Percentiles rank a stretch among this genome's conserved stretches.
These are phyloP conservation scores for Syrista parreyssii DNA, from an alignment of 2,888 invertebrate species.

Conservation along the genomic window DNA sequence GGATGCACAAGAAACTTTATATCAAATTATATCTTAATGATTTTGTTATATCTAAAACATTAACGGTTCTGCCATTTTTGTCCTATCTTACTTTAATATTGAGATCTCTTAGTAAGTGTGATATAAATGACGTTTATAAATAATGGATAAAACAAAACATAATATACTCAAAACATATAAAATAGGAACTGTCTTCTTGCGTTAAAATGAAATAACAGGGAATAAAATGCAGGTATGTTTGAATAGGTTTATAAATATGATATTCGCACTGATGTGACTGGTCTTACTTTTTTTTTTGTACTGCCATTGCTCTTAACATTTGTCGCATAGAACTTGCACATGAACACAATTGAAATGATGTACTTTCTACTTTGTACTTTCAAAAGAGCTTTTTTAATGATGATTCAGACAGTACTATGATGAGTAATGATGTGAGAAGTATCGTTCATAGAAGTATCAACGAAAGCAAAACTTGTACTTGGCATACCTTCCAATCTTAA, in stretches of 20 bases:
- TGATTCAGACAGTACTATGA: not conserved
- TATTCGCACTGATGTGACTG: not conserved
- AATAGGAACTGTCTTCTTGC: not conserved
- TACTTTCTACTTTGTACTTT: constrained; percentile 5
- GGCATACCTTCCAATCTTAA: not conserved
- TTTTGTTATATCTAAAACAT: not conserved
- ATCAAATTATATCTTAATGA: not conserved
- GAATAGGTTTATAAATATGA: not conserved
- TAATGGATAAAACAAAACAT: not conserved
- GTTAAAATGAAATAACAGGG: not conserved
- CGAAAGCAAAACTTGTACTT: not conserved
- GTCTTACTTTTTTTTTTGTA: not conserved
- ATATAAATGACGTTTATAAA: not conserved
- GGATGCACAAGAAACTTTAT: not conserved
- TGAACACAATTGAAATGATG: not conserved
- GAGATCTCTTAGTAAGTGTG: not conserved
- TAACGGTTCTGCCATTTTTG: not conserved
- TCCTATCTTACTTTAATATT: not conserved
- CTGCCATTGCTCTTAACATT: not conserved
- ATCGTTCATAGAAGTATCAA: not conserved
- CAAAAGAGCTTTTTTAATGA: not conserved
- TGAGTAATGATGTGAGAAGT: not conserved
- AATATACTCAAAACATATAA: not conserved
- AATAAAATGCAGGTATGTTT: not conserved
- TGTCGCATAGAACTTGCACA: constrained; percentile 3